Conservation (phyloP, 2,797 vertebrate species). For the Pipistrellus pygmaeus region DNA sequence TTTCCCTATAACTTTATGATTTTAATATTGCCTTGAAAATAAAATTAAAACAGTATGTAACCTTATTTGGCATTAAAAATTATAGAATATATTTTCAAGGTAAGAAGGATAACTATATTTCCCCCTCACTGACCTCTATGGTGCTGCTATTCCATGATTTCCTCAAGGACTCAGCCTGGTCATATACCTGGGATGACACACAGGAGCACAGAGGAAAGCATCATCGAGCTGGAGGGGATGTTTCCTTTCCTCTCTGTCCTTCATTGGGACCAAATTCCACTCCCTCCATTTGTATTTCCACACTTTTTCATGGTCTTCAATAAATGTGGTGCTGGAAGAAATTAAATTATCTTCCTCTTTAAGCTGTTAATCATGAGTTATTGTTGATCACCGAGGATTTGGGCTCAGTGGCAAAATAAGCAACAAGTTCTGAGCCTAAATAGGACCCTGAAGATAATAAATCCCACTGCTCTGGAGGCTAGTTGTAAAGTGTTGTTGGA, state of each 20-base stretch:
- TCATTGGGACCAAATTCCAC: background rate
- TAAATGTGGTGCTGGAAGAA: background rate
- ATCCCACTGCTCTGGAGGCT: background rate
- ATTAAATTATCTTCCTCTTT: background rate
- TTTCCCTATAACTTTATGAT: background rate
- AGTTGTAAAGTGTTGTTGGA: background rate
- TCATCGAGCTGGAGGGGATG: background rate
- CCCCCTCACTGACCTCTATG: background rate
- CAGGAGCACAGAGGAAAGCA: background rate
- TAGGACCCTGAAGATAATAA: background rate
- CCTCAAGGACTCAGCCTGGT: background rate
- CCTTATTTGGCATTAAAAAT: background rate
- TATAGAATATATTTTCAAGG: slow-evolving; percentile 44
- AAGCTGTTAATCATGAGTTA: background rate
- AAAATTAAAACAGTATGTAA: background rate
- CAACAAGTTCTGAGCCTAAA: slow-evolving; percentile 10
- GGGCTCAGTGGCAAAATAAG: background rate
- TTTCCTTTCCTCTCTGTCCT: background rate
- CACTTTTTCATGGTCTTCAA: background rate
- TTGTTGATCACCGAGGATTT: background rate
- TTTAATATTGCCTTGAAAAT: slow-evolving; percentile 50
- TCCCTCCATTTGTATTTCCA: background rate
- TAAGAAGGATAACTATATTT: background rate
- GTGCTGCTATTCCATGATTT: slow-evolving; percentile 8
- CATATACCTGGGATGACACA: background rate